Base-by-base conservation (phyloP, 2,888 invertebrate species). In the Apodemia duryi region DNA sequence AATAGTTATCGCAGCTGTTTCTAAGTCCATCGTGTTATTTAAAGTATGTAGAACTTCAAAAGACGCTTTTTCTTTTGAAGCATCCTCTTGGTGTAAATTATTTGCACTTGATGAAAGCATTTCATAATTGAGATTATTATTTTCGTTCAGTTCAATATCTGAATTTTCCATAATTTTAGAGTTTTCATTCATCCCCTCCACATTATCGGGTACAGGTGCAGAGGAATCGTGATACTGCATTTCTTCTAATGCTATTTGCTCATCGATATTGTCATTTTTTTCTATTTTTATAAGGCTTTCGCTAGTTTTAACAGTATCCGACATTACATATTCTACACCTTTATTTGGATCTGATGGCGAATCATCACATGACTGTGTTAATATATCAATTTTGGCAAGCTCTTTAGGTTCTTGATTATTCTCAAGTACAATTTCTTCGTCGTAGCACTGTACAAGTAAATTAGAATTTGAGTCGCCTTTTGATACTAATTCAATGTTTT, bases 1-100 rank as follows among this genome's bases (percentile, higher is more conserved):
- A 74, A 93, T 93, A n/a, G 93, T 92, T 64, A 93, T 79, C 38
- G 93, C 93, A 38, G 93, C 85, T 69, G 87, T 85, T 85, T 93
- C 85, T 76, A 93, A 77, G 75, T 92, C 83, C 91, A 94, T 81
- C 69, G 73, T 71, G 71, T 74, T 80, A 63, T 71, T 21, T 61
- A 61, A 38, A n/a, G n/a, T 61, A 32, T 43, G 52, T 21, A 7
- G 29, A 38, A 62, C 9, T 63, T 64, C 52, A 32, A 54, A 21
- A 54, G 67, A 63, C 38, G 68, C 61, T 63, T 64, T 35, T 52
- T 61, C 54, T 35, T 68, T 67, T 57, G 54, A 57, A 41, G 65
- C 62, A 38, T 35, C 51, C 60, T 68, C 49, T 11, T 61, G 51
- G 54, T 67, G 13, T 57, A 57, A 57, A 57, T 57, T 11, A 57